Conservation (phyloP, 2,888 invertebrate genomes). For the Heliconius charithonia region DNA sequence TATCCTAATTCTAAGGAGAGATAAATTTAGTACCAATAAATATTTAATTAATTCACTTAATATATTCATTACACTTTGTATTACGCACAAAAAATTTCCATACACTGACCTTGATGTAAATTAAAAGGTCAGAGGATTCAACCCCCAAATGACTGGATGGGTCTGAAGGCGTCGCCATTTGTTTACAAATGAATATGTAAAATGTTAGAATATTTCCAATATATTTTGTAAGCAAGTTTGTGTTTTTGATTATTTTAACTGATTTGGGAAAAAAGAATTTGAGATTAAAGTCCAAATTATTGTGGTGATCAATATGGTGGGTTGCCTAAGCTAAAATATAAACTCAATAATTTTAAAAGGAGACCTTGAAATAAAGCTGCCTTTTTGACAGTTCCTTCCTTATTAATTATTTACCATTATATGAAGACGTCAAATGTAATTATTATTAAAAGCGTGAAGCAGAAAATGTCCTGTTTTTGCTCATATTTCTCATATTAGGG, state of each 20-base stretch:
- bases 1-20: neutral
- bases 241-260: neutral
- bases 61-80: slow-evolving; percentile 7
- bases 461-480: too few relatives aligned
- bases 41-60: neutral
- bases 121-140: slow-evolving; percentile 27
- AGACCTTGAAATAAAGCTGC: too few relatives aligned
- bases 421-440: too few relatives aligned
- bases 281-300: too few relatives aligned
- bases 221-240: neutral
- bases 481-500: too few relatives aligned
- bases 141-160: slow-evolving; percentile 25
- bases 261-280: neutral
- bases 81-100: neutral
- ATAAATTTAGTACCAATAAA: neutral
- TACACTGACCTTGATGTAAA: slow-evolving; percentile 26
- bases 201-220: slow-evolving; percentile 18
- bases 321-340: too few relatives aligned
- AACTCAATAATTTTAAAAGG: too few relatives aligned
- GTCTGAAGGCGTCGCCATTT: slow-evolving; percentile 24
- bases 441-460: too few relatives aligned
- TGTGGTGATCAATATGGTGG: too few relatives aligned
- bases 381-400: too few relatives aligned
- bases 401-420: too few relatives aligned
- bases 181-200: slow-evolving; percentile 31